phyloP scores from a whole-genome alignment of 2,113 vertebrate genomes.

The Pycnonotus jocosus region DNA sequence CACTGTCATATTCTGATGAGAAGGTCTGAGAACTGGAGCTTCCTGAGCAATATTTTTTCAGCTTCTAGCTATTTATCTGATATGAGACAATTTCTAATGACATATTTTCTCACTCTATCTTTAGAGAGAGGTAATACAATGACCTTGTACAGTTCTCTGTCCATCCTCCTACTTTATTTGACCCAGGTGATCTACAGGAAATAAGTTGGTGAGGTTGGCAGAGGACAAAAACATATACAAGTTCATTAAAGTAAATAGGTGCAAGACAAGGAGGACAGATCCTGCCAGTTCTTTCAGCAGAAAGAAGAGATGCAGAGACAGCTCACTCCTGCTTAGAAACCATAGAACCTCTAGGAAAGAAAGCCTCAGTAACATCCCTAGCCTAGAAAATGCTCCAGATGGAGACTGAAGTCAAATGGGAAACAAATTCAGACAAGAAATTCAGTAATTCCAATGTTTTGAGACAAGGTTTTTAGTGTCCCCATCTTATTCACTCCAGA shows the following conservation, averaged over 20 bases:
- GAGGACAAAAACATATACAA: neutral
- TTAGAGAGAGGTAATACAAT: neutral
- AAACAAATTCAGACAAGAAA: neutral
- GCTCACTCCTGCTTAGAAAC: neutral
- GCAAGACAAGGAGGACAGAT: neutral
- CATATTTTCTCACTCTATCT: neutral
- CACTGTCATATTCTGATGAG: neutral
- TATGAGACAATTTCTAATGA: neutral
- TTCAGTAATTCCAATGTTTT: neutral
- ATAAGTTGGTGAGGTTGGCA: neutral
- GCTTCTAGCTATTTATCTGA: neutral
- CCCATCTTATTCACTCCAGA: neutral
- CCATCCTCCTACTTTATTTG: neutral
- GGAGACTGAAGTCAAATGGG: neutral
- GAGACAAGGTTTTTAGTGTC: neutral
- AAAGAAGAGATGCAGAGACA: neutral
- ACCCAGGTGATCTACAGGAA: neutral
- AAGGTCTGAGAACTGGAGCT: neutral
- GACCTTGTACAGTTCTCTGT: neutral
- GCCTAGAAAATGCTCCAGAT: neutral
- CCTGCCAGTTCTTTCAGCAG: neutral
- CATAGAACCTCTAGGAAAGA: neutral
- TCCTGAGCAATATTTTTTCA: neutral
- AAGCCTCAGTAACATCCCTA: neutral
- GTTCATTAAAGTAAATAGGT: neutral